Conservation (phyloP, 2,888 invertebrate species). For the Hypercompe scribonia region DNA sequence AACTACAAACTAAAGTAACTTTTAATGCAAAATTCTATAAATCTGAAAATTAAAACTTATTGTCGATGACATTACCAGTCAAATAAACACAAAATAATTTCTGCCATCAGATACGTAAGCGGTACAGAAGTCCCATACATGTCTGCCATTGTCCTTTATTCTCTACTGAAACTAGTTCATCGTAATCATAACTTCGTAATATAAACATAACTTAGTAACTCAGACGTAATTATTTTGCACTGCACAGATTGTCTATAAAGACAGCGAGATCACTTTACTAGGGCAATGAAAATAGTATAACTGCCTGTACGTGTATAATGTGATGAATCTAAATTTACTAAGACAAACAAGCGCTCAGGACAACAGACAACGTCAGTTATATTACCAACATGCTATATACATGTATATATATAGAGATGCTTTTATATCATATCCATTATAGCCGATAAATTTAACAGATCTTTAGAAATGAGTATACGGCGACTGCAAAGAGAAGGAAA, state of each 20-base stretch:
- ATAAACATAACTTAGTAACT: too few relatives aligned
- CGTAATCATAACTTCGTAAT: neutral
- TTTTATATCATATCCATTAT: neutral
- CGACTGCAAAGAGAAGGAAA: too few relatives aligned
- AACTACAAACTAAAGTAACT: too few relatives aligned
- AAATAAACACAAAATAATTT: too few relatives aligned
- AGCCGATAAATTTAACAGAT: neutral
- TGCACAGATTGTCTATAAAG: neutral
- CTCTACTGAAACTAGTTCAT: neutral
- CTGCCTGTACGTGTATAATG: too few relatives aligned
- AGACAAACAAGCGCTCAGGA: neutral
- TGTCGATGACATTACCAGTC: too few relatives aligned
- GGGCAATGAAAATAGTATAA: neutral
- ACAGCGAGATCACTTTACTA: neutral
- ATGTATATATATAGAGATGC: too few relatives aligned
- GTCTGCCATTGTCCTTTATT: neutral
- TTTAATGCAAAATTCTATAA: too few relatives aligned
- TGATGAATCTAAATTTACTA: neutral
- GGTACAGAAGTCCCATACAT: too few relatives aligned
- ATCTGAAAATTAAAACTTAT: too few relatives aligned
- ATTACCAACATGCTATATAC: neutral
- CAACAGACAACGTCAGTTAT: neutral
- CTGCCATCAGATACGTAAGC: too few relatives aligned
- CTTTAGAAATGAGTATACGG: neutral
- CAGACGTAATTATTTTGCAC: neutral